Percentiles rank a stretch among this genome's conserved stretches.
Conservation (phyloP, 2,113 vertebrate genomes). For the Campylomormyrus numenius region DNA sequence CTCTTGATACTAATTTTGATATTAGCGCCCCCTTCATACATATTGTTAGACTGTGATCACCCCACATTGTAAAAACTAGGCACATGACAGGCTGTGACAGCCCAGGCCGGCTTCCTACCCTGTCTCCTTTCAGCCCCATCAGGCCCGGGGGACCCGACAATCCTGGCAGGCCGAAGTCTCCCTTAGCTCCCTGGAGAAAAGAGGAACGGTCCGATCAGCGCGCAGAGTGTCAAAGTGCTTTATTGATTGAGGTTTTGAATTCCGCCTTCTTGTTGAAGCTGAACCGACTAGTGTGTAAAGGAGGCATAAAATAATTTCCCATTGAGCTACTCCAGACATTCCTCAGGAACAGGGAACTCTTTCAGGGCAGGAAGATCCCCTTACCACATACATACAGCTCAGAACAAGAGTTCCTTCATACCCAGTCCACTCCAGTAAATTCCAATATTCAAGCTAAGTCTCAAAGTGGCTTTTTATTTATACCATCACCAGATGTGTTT, state of each 20-base stretch:
- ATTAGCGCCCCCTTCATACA: not conserved
- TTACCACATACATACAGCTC: constrained; percentile 68
- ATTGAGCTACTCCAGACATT: constrained; percentile 47
- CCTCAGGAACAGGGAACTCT: constrained; percentile 68
- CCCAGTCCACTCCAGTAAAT: constrained; percentile 42
- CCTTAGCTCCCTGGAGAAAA: constrained; percentile 72
- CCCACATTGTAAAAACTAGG: not conserved
- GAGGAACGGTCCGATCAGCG: not conserved
- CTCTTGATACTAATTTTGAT: not conserved
- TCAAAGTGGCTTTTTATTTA: not conserved
- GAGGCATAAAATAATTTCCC: constrained; percentile 21
- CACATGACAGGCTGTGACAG: not conserved
- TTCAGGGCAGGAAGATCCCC: constrained; percentile 60
- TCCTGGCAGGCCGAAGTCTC: constrained; percentile 81
- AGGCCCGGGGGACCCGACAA: constrained; percentile 78
- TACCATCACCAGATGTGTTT: not conserved
- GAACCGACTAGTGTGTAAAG: not conserved
- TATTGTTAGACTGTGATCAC: not conserved
- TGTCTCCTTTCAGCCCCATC: constrained; percentile 79
- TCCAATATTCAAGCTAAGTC: not conserved
- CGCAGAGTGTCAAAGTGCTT: not conserved
- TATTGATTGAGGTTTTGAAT: not conserved
- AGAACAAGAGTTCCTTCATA: constrained; percentile 61
- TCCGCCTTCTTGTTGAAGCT: not conserved
- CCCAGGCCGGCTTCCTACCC: constrained; percentile 61